Conservation (phyloP, 2,113 vertebrate genomes). For the Dascyllus trimaculatus region DNA sequence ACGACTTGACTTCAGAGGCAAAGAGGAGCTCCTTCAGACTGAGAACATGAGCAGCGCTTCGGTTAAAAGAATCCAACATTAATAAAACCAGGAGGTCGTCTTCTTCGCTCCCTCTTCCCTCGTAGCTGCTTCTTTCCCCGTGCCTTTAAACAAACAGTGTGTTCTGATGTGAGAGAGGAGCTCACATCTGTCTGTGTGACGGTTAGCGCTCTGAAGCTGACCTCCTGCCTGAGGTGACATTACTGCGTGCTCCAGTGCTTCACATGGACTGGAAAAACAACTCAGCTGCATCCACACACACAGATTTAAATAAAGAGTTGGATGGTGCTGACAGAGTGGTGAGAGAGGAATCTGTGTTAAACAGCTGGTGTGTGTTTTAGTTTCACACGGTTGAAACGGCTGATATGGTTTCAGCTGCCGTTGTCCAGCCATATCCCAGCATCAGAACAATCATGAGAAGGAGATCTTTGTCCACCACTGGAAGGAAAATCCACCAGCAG, state of each 20-base stretch:
- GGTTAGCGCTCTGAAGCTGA: conserved; percentile 58
- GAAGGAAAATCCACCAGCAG: neutral
- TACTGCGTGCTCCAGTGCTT: conserved; percentile 63
- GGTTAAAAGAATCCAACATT: no score
- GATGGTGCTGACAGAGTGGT: conserved; percentile 24
- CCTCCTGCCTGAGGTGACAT: conserved; percentile 74
- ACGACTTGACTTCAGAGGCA: no score
- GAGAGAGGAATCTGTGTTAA: conserved; percentile 26
- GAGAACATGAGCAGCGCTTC: no score
- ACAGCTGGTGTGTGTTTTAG: conserved; percentile 46
- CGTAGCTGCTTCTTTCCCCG: no score
- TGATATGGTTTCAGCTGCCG: conserved; percentile 16
- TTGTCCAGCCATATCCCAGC: neutral
- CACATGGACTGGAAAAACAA: conserved; percentile 33
- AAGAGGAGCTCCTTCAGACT: no score
- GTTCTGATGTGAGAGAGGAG: neutral
- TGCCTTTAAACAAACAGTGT: no score
- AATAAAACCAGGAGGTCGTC: no score
- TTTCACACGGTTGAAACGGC: conserved; percentile 17
- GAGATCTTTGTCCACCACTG: no score
- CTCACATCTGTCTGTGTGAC: conserved; percentile 34
- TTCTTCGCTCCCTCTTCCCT: no score
- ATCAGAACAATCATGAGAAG: neutral
- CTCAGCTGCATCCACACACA: conserved; percentile 7
- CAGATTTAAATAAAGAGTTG: conserved; percentile 20